These are phyloP conservation scores for Dione juno DNA, from an alignment of 2,888 invertebrate species.

Conservation along the genomic window DNA sequence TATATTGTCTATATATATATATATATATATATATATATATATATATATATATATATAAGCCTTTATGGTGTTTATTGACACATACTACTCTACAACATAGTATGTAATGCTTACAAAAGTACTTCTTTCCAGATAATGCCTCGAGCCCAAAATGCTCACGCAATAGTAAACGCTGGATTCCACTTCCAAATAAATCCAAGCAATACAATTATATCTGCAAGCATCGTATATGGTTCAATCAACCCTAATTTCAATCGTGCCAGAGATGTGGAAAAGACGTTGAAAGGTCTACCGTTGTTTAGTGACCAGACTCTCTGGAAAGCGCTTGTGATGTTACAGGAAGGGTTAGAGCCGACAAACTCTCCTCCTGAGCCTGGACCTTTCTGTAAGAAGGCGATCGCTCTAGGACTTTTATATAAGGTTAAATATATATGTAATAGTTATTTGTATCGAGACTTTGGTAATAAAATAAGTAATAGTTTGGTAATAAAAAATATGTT, in stretches of 20 bases:
- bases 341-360: conserved; percentile 86
- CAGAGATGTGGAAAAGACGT: conserved; percentile 76
- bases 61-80: too few relatives aligned
- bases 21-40: background rate
- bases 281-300: conserved; percentile 71
- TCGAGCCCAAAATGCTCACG: conserved; percentile 89
- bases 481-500: too few relatives aligned
- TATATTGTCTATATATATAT: background rate
- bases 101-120: background rate
- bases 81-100: too few relatives aligned
- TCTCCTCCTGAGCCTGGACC: conserved; percentile 87
- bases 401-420: conserved; percentile 92
- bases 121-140: conserved; percentile 86
- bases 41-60: too few relatives aligned
- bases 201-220: conserved; percentile 70
- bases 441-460: too few relatives aligned
- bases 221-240: conserved; percentile 87
- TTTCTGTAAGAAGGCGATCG: conserved; percentile 87
- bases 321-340: conserved; percentile 78
- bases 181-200: conserved; percentile 81
- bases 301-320: conserved; percentile 71
- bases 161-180: conserved; percentile 90
- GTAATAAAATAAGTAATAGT: too few relatives aligned
- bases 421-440: too few relatives aligned
- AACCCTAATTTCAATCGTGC: conserved; percentile 83